Percentiles rank a stretch among this genome's conserved stretches.
phyloP scores from a whole-genome alignment of 2,888 invertebrate species.

The Nasonovia ribisnigri region DNA sequence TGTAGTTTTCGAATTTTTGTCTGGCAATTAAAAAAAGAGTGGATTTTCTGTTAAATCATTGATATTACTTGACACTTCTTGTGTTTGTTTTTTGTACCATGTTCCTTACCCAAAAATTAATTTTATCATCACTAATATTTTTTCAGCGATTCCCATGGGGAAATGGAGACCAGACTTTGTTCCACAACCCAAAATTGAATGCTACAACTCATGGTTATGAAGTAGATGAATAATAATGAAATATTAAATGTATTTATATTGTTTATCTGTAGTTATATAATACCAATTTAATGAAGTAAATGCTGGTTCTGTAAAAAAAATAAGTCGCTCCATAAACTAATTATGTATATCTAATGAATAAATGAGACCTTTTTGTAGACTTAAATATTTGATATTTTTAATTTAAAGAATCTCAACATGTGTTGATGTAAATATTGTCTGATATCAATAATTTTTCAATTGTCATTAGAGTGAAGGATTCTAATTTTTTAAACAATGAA shows the following conservation, averaged over 20 bases:
- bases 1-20: no score
- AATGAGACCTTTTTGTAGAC: conserved; percentile 36
- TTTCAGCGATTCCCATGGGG: conserved; percentile 91
- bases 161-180: conserved; percentile 87
- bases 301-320: background rate
- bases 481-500: background rate
- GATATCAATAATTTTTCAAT: background rate
- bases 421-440: background rate
- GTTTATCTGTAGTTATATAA: conserved; percentile 36
- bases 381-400: background rate
- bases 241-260: background rate
- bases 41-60: background rate
- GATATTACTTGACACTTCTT: background rate
- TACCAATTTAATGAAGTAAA: conserved; percentile 28
- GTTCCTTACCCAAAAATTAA: background rate
- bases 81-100: background rate
- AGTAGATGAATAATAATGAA: conserved; percentile 69
- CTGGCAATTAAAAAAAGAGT: no score
- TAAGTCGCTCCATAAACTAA: background rate
- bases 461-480: background rate
- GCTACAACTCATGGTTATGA: conserved; percentile 88
- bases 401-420: background rate
- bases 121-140: background rate
- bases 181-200: conserved; percentile 88
- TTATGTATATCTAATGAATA: conserved; percentile 20